Conservation (phyloP, 2,888 invertebrate genomes). For the Alentia gelatinosa region DNA sequence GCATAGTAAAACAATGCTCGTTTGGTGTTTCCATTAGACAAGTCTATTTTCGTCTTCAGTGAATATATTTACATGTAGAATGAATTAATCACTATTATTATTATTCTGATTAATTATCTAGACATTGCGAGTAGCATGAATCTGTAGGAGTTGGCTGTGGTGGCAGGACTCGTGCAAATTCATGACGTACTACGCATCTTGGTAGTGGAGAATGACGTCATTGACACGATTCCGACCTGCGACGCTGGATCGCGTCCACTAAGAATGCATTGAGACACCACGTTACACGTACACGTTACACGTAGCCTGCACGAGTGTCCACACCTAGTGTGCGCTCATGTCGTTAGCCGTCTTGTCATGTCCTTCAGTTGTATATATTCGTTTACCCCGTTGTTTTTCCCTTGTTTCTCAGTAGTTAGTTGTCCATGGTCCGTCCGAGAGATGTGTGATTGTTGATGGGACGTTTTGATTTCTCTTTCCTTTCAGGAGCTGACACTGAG, state of each 20-base stretch:
- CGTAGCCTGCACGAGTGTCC: not conserved
- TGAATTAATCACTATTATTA: too few relatives aligned
- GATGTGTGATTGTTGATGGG: not conserved
- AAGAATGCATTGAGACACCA: not conserved
- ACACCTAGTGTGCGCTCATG: not conserved
- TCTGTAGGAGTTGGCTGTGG: not conserved
- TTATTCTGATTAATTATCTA: too few relatives aligned
- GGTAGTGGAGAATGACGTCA: not conserved
- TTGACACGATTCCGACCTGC: not conserved
- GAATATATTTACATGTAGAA: too few relatives aligned
- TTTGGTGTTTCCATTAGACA: too few relatives aligned
- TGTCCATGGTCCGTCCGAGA: not conserved
- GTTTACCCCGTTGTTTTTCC: not conserved
- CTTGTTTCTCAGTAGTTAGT: not conserved
- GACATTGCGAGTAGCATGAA: not conserved
- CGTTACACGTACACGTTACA: not conserved
- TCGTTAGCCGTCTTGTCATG: not conserved
- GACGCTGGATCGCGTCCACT: not conserved
- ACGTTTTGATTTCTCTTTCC: not conserved
- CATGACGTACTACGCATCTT: not conserved
- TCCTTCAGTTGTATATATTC: not conserved
- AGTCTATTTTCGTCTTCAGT: too few relatives aligned
- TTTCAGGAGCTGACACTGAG: conserved; percentile 3
- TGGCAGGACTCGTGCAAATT: not conserved
- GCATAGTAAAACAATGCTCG: too few relatives aligned